Evolutionary conservation across 2,888 invertebrate genomes (phyloP).

Genomic region (Clivina fossor): DNA sequence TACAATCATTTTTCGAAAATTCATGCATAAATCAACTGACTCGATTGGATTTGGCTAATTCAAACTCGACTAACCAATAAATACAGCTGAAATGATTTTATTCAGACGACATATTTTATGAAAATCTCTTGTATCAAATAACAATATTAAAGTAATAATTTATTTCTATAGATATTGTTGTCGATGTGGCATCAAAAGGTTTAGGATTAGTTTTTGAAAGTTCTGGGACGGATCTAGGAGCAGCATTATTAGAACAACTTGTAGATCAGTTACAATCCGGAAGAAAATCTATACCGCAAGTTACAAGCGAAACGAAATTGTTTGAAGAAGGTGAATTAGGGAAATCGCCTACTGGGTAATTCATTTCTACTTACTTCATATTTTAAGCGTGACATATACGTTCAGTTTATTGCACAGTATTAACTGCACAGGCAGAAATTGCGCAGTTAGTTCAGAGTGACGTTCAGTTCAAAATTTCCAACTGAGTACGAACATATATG

Average conservation of each 20-base stretch:
- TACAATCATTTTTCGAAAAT: too few species aligned
- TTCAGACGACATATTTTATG: too few species aligned
- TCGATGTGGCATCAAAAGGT: conserved; percentile 91
- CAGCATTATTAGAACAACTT: conserved; percentile 73
- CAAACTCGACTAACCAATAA: too few species aligned
- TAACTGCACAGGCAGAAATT: too few species aligned
- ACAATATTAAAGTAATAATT: conserved; percentile 6
- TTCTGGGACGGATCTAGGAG: conserved; percentile 70
- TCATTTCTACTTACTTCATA: conserved; percentile 1
- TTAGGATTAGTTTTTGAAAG: conserved; percentile 84
- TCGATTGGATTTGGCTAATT: too few species aligned
- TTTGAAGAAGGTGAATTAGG: conserved; percentile 88
- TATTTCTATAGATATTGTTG: conserved; percentile 74
- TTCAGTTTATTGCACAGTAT: too few species aligned
- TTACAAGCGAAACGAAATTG: conserved; percentile 79
- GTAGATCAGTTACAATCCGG: conserved; percentile 83
- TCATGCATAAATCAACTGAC: too few species aligned
- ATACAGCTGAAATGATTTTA: too few species aligned
- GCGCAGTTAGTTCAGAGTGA: too few species aligned
- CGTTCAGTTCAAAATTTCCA: too few species aligned
- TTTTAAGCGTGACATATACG: too few species aligned
- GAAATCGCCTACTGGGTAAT: conserved; percentile 81
- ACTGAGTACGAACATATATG: too few species aligned
- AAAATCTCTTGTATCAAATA: neutral
- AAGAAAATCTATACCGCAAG: conserved; percentile 70